Base-by-base conservation (phyloP, 2,888 invertebrate species). In the Falcaria lacertinaria region DNA sequence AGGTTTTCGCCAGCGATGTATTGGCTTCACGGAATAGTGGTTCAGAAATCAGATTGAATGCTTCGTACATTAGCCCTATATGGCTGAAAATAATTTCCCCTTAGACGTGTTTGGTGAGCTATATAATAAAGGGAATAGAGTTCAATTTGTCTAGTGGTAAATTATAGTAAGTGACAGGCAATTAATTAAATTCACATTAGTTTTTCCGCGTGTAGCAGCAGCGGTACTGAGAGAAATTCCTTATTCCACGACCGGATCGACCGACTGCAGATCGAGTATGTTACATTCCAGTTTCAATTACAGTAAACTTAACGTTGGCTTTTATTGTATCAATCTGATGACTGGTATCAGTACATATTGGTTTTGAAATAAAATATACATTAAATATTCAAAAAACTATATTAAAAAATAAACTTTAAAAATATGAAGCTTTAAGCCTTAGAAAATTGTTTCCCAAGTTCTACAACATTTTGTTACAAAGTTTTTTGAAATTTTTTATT, bases 181-280 rank as follows among this genome's bases (percentile, higher is more conserved):
- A 82, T 81, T 79, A 81, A 83, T 84, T 77, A 80, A 83, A 77
- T 66, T 64, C 68, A 59, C 61, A 74, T 76, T 66, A 61, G 68
- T 76, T 80, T 80, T 84, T 82, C 74, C 60, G 54, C 57, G 60
- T 73, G 74, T 61, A 59, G 52, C 66, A 59, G 48, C 47, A 48
- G 52, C 58, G 62, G 68, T 76, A 73, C 79, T 74, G 66, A 73
- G 79, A 79, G 77, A 80, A 77, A 69, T 64, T 51, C 64, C 67
- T 62, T 70, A 57, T 64, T 59, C 52, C 48, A 49, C 45, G 54
- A 64, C 58, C 57, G 56, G 61, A 62, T 61, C 48, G n/a, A n/a
- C n/a, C n/a, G n/a, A 55, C 54, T 59, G 62, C 48, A 51, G 59
- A 64, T 58, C 53, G 49, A 64, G 52, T 60, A 54, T 53, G 54